Base-by-base conservation (phyloP, 2,113 vertebrate genomes). In the Hypomesus transpacificus region DNA sequence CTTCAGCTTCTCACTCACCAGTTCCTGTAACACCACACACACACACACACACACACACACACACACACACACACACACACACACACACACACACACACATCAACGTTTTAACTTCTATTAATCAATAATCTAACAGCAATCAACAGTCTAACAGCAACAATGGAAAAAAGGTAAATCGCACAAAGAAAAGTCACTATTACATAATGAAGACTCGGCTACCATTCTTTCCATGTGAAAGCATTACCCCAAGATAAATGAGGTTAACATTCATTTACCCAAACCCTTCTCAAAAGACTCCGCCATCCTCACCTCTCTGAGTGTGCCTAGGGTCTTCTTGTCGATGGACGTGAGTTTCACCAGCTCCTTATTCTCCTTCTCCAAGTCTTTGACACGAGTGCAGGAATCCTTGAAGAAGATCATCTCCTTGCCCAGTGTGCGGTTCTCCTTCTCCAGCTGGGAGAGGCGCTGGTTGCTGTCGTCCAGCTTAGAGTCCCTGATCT, bases 331-430 rank as follows among this genome's bases (percentile, higher is more conserved):
- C 94, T 96, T 98, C 89, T 98, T 95, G 84, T 98, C 97, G 66
- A 99, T 99, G 69, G 92, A 93, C 65, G 89, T 88, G 87, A 93
- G 95, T 87, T 99, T 99, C 72, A 97, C 92, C 24, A 98, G 90
- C 26, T 99, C 97, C 74, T 96, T 98, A 76, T 96, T 98, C 83
- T 98, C 96, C 66, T 92, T 95, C 77, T 98, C 97, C 75, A 98
- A 86, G 64, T 99, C 97, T 86, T 95, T 96, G 58, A 98, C 85
- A 22, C 95, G 92, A 2, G 91, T 66, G 81, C 93, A 96, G 0
- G 94, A 95, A 78, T 99, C 97, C 80, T 94, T 95, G 86, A 94
- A 96, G 39, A 94, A 73, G 83, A 87, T 90, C 66, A 97, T 94
- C 90, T 99, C 96, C 85, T 96, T 98, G 79, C 90, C 90, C 0